Evolutionary conservation across 2,888 invertebrate genomes (phyloP), one percentile per base, ranked within the genome.

Genomic region (Phasia obesa): DNA sequence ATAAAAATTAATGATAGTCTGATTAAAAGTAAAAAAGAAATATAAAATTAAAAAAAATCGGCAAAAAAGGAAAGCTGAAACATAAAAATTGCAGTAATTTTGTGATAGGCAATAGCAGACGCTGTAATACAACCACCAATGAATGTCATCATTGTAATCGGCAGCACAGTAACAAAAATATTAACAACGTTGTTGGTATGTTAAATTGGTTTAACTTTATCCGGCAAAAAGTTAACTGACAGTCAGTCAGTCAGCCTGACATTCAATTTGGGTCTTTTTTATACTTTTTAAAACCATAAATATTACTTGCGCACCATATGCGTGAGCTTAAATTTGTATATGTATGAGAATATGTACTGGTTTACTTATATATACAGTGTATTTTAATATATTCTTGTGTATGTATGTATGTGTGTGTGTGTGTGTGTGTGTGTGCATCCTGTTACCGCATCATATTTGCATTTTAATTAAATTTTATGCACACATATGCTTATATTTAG

Each of bases 391-490:
- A 21, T 27, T 25, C n/a, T 21, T 55, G 6, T 47, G n/a, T n/a
- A 21, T 35, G 23, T 11, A 21, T 55, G n/a, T n/a, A 9, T 62
- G 73, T 42, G 23, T 57, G 35, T 55, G 59, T 70, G 44, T 47
- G 27, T 57, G 44, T 55, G 65, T 64, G 44, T 47, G 17, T 44
- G 27, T n/a, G 25, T 31, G 27, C 23, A 51, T 70, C 13, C 55
- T 59, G 35, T 53, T 71, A 76, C 77, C 79, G 80, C 81, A 76
- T 84, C 82, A 84, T 85, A 86, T 86, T 86, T 86, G 84, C 86
- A 86, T 86, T 86, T 86, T 86, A 86, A 86, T 86, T 86, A 85
- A 86, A 85, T 80, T 80, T 71, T 70, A 17, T 74, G 53, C 62
- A 51, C 42, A 23, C 57, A 44, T 71, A 31, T 51, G 47, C 49